Conservation (phyloP, 2,113 vertebrate species). For the Columba janthina region DNA sequence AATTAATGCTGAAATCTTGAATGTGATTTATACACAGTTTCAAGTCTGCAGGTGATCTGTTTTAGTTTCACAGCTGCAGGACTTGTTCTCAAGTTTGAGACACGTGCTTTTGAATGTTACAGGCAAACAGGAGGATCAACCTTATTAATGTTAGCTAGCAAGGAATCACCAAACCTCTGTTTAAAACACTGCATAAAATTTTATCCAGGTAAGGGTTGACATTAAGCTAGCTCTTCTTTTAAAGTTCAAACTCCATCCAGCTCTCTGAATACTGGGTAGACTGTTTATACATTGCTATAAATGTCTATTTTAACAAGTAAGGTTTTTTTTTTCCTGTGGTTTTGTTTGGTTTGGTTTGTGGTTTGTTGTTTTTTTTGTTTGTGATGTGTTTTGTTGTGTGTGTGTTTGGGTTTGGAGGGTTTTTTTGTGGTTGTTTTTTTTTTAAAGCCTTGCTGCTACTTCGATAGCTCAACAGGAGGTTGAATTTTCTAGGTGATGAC, state of each 20-base stretch:
- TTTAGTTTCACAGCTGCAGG: not conserved
- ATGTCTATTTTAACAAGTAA: not conserved
- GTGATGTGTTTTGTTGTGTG: no score
- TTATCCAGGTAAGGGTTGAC: not conserved
- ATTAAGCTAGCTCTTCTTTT: not conserved
- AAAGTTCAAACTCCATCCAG: not conserved
- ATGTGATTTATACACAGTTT: not conserved
- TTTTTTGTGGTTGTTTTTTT: not conserved
- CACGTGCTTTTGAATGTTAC: not conserved
- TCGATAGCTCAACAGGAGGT: not conserved
- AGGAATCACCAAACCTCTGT: not conserved
- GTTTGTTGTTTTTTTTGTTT: not conserved
- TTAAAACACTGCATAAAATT: not conserved
- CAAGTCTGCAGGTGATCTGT: fast-evolving
- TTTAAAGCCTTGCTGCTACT: not conserved
- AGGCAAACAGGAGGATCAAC: not conserved
- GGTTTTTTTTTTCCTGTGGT: not conserved
- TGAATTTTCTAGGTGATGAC: not conserved
- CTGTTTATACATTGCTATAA: not conserved
- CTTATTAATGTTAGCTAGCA: not conserved
- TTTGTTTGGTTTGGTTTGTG: no score
- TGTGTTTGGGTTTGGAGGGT: not conserved
- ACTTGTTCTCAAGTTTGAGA: not conserved
- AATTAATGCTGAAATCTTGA: not conserved
- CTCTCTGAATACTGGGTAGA: not conserved